phyloP scores from a whole-genome alignment of 2,797 vertebrate genomes.

The Centropyge bicolor region DNA sequence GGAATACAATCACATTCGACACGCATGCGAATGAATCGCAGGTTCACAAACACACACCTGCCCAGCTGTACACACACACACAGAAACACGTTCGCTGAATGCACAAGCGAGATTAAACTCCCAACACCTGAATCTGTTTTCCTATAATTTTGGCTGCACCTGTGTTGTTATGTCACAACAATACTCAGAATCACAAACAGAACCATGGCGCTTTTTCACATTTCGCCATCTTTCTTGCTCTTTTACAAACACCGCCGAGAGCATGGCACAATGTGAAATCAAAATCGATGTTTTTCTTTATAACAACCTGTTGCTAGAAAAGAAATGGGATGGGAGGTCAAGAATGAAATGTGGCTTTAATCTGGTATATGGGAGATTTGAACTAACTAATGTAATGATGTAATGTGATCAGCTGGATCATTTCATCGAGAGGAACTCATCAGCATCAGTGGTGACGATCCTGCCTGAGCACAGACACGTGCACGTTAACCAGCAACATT shows the following conservation, averaged over 20 bases:
- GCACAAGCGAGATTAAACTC: not conserved
- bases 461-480: too few species aligned
- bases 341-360: not conserved
- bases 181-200: not conserved
- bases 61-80: conserved; percentile 24
- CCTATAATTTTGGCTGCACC: conserved; percentile 6
- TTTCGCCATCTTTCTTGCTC: conserved; percentile 3
- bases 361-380: not conserved
- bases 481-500: too few species aligned
- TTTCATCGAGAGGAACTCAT: not conserved
- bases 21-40: conserved; percentile 18
- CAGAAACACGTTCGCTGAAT: conserved; percentile 9
- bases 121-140: conserved; percentile 17
- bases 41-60: conserved; percentile 26
- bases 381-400: not conserved
- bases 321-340: not conserved
- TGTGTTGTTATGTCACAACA: conserved; percentile 7
- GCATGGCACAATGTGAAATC: not conserved
- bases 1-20: conserved; percentile 51
- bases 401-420: not conserved
- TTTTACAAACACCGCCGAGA: not conserved
- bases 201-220: not conserved
- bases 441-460: not conserved
- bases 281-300: not conserved
- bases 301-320: not conserved